Evolutionary conservation across 2,797 vertebrate species (phyloP).

Genomic region (Ptychadena robeensis): DNA sequence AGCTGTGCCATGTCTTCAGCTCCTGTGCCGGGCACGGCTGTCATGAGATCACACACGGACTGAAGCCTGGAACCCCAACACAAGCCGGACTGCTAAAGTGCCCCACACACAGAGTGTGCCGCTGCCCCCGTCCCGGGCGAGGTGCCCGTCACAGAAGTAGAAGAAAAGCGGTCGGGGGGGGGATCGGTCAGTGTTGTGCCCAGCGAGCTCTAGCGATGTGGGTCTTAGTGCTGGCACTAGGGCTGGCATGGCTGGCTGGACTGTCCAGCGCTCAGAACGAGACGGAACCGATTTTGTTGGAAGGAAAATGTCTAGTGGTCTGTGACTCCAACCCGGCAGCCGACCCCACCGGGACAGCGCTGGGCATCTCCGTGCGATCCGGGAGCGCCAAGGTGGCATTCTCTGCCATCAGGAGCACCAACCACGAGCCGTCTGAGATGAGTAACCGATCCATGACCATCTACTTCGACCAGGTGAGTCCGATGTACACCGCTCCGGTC

Average conservation of each 20-base stretch:
- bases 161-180: slow-evolving; percentile 5
- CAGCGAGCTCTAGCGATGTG: slow-evolving; percentile 64
- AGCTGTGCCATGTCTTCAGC: slow-evolving; percentile 83
- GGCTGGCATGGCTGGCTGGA: slow-evolving; percentile 83
- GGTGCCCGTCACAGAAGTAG: slow-evolving; percentile 1
- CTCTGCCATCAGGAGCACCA: slow-evolving; percentile 94
- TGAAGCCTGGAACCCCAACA: too few relatives aligned
- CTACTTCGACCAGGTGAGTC: slow-evolving; percentile 94
- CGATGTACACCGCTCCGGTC: too few relatives aligned
- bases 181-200: not conserved
- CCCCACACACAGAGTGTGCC: too few relatives aligned
- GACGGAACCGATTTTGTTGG: slow-evolving; percentile 94
- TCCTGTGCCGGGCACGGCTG: slow-evolving; percentile 71
- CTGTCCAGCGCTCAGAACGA: slow-evolving; percentile 88
- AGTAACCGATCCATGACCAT: slow-evolving; percentile 98
- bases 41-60: slow-evolving; percentile 55
- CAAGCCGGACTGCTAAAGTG: too few relatives aligned
- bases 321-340: slow-evolving; percentile 96
- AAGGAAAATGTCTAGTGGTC: slow-evolving; percentile 96
- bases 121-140: too few relatives aligned
- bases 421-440: slow-evolving; percentile 98
- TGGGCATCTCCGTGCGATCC: slow-evolving; percentile 96
- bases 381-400: slow-evolving; percentile 97
- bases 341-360: slow-evolving; percentile 92
- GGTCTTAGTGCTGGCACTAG: slow-evolving; percentile 77